Base-by-base conservation (phyloP, 2,888 invertebrate genomes). In the Phragmatobia fuliginosa region DNA sequence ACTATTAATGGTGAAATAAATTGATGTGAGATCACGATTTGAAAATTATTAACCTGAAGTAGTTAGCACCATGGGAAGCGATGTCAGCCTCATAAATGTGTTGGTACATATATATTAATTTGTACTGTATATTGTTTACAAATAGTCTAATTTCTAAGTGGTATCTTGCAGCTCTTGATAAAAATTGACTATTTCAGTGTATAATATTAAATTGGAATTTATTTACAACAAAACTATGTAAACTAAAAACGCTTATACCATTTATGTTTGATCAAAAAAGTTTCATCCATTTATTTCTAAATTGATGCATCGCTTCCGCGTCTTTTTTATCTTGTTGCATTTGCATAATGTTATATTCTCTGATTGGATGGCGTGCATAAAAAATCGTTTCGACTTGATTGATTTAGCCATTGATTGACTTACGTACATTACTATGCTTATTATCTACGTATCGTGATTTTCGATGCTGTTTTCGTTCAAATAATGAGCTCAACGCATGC, bases 11-110 rank as follows among this genome's bases (percentile, higher is more conserved):
- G 88, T 86, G 88, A 91, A 92, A 91, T 92, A 92, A 90, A 91
- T 89, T 91, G 91, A 92, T 91, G 91, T 88, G 87, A 92, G 91
- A 92, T 92, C 92, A 93, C 93, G 93, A 93, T 88, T 92, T 85
- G 86, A 84, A 90, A 92, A 91, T 91, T 91, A 88, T 88, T 88
- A 85, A 86, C 81, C 82, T 86, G 84, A 87, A 89, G 85, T 87
- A 85, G 90, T 92, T 90, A 88, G 83, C 88, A 85, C 84, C 83
- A 86, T 88, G 88, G 88, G 91, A 91, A 89, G 83, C 79, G 78
- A 81, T 83, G 79, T 74, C 74, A 78, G 73, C 68, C 18, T 36
- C 64, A 10, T 25, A 56, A 25, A 52, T 52, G 10, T 56, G 33
- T 45, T 31, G 31, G 32, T 38, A 18, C 10, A 31, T 11, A 21